These are phyloP conservation scores for Verasper variegatus DNA, from an alignment of 2,113 vertebrate genomes.

Conservation along the genomic window DNA sequence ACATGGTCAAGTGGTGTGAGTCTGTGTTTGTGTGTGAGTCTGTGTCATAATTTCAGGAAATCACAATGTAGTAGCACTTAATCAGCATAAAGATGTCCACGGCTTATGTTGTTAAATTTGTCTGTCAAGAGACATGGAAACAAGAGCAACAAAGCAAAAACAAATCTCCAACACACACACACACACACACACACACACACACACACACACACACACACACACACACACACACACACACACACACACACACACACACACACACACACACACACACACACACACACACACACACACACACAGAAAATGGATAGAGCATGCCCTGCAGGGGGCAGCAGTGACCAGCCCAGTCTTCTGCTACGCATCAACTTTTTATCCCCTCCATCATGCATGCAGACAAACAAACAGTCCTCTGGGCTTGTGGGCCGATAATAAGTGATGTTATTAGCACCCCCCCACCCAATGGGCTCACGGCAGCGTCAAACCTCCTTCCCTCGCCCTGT, in stretches of 20 bases:
- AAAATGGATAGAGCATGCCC: constrained; percentile 45
- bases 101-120: constrained; percentile 17
- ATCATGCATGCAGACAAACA: constrained; percentile 80
- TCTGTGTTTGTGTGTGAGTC: constrained; percentile 6
- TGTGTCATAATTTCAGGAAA: constrained; percentile 19
- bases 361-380: constrained; percentile 73
- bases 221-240: not conserved
- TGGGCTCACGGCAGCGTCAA: constrained; percentile 54
- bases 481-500: constrained; percentile 46
- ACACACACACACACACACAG: constrained; percentile 2
- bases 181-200: not conserved
- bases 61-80: not conserved
- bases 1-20: constrained; percentile 11
- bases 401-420: constrained; percentile 76
- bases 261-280: not conserved
- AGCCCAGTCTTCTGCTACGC: constrained; percentile 59
- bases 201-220: not conserved
- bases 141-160: constrained; percentile 1
- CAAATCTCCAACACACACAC: not conserved
- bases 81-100: constrained; percentile 31
- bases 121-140: constrained; percentile 36
- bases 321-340: constrained; percentile 83
- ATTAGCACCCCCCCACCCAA: constrained; percentile 62
- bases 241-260: not conserved
- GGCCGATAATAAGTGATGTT: constrained; percentile 79